Base-by-base conservation (phyloP, 2,888 invertebrate species). In the Pimpla rufipes region DNA sequence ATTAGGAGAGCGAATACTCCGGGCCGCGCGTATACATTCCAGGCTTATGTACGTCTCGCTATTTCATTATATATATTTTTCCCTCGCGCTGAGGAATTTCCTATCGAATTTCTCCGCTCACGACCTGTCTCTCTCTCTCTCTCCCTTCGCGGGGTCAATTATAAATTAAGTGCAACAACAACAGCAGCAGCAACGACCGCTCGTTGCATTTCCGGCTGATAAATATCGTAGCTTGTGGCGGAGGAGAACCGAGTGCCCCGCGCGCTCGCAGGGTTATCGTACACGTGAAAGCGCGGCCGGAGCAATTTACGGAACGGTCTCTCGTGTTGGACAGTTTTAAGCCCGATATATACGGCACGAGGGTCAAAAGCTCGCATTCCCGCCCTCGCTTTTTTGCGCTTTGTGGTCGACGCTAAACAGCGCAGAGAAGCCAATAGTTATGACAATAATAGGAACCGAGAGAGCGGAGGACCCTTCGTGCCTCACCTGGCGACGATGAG, bases 321-420 rank as follows among this genome's bases (percentile, higher is more conserved):
- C 68, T 42, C 84, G 87, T 88, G 88, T 92, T 92, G 91, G 91
- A 89, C 88, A 89, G 89, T 91, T 91, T 91, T 91, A 91, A 92
- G 91, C 91, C 86, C 90, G 89, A 90, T 90, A 81, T 90, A 91
- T 90, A 91, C 90, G 89, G 88, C 85, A 81, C 84, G 79, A 86
- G 85, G 40, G 88, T 87, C 85, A 73, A 87, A 67, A 81, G 77
- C 81, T 55, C 35, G 16, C 18, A 64, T 0, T 57, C 79, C 21
- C 62, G 35, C 40, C 16, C 18, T 5, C 13, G 13, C 8, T 40
- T 47, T 59, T 13, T 29, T 18, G 21, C 13, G 16, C 16, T 35
- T 62, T 42, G 57, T 3, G n/a, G 29, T 11, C 11, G 0, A 45
- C 37, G 3, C 57, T 42, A 11, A 42, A 29, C 40, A 59, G 23